Conservation (phyloP, 2,888 invertebrate species). For the Drosophila stalkeri region DNA sequence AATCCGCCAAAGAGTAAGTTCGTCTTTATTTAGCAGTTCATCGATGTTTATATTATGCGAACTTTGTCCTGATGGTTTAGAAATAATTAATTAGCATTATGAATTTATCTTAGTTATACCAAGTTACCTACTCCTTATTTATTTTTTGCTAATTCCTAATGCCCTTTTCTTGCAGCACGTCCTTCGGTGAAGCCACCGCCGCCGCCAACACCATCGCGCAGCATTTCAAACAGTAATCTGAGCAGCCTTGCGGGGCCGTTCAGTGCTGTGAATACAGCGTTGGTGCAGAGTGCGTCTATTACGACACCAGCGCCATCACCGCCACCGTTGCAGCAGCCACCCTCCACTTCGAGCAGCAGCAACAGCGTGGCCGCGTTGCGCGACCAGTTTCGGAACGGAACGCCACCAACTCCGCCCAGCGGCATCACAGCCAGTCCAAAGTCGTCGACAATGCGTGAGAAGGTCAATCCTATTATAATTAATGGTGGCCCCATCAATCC, state of each 20-base stretch:
- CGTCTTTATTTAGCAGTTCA: background rate
- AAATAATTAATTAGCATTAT: no score
- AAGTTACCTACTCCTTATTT: no score
- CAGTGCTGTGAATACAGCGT: constrained; percentile 76
- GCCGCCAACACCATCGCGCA: constrained; percentile 85
- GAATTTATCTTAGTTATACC: no score
- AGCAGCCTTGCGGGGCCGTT: constrained; percentile 74
- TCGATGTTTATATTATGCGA: no score
- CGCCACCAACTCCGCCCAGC: constrained; percentile 65
- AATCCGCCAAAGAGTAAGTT: constrained; percentile 83
- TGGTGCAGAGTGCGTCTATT: constrained; percentile 68
- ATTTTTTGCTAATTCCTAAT: background rate
- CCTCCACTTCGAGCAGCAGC: constrained; percentile 77
- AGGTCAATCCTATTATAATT: constrained; percentile 76
- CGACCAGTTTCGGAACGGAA: constrained; percentile 82
- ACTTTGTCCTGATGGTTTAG: no score
- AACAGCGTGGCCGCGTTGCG: constrained; percentile 83
- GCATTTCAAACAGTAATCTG: constrained; percentile 84
- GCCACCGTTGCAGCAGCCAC: constrained; percentile 61
- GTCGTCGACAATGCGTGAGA: constrained; percentile 63
- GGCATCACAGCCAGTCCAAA: constrained; percentile 68
- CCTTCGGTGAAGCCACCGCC: constrained; percentile 85
- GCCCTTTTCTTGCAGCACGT: constrained; percentile 72
- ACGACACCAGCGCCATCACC: constrained; percentile 67
- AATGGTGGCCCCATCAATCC: constrained; percentile 82